These are phyloP conservation scores for Oscheius onirici DNA, from an alignment of 2,888 invertebrate genomes.

Conservation along the genomic window DNA sequence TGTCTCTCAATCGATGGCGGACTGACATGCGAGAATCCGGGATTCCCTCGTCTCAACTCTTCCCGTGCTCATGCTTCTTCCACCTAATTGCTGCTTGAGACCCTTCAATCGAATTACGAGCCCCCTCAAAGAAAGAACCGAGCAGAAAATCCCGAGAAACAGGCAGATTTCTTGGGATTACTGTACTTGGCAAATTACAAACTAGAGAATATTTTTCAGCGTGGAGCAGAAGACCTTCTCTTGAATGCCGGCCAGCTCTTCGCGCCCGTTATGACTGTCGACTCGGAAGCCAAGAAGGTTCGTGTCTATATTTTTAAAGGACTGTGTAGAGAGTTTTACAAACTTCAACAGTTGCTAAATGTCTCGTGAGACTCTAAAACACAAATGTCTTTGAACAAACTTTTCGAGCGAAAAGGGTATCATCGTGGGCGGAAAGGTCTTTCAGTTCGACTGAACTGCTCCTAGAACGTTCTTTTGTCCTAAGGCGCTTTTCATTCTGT, in stretches of 20 bases:
- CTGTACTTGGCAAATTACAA: not conserved
- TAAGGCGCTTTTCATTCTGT: too few species aligned
- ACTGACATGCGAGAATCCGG: conserved; percentile 25
- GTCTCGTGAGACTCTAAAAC: not conserved
- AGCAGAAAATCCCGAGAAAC: not conserved
- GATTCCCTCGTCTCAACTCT: conserved; percentile 13
- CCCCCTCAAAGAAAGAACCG: not conserved
- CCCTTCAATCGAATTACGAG: conserved; percentile 24
- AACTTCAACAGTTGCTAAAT: not conserved
- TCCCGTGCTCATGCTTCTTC: too few species aligned
- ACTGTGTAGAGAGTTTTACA: not conserved
- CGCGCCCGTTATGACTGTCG: conserved; percentile 60
- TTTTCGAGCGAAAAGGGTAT: too few species aligned
- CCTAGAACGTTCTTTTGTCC: too few species aligned
- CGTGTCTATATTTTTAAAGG: not conserved
- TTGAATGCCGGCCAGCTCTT: conserved; percentile 51
- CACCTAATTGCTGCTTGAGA: conserved; percentile 30
- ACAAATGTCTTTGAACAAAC: not conserved
- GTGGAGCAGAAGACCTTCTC: conserved; percentile 64
- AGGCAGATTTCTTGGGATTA: not conserved
- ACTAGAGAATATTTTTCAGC: conserved; percentile 46
- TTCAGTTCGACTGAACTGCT: too few species aligned
- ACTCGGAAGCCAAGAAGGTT: conserved; percentile 67
- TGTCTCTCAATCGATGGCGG: conserved; percentile 11
- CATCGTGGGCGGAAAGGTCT: too few species aligned